Evolutionary conservation across 2,888 invertebrate genomes (phyloP).

Genomic region (Eucera pruinosa): DNA sequence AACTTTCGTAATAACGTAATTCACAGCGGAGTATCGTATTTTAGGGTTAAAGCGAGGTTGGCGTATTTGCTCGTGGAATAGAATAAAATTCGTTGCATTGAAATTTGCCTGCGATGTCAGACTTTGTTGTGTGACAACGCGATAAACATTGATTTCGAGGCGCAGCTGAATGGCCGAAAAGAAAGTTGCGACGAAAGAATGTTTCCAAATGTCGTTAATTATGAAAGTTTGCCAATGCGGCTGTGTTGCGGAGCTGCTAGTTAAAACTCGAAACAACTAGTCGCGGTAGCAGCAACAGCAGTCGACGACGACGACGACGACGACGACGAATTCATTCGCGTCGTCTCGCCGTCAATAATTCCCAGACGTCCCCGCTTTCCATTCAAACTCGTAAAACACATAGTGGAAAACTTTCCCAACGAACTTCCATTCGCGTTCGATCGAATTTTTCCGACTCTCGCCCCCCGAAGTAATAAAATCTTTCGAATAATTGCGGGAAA

Average conservation of each 20-base stretch:
- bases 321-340: not conserved
- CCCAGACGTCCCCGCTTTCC: too few relatives aligned
- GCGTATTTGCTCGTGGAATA: too few relatives aligned
- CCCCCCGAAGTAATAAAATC: not conserved
- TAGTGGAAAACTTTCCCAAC: not conserved
- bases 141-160: too few relatives aligned
- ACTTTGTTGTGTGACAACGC: too few relatives aligned
- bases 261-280: not conserved
- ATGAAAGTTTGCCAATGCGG: not conserved
- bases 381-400: not conserved
- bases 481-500: not conserved
- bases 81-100: too few relatives aligned
- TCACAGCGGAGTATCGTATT: too few relatives aligned
- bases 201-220: constrained; percentile 21
- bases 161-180: too few relatives aligned
- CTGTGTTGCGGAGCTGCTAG: not conserved
- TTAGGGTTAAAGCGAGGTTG: too few relatives aligned
- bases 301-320: too few relatives aligned
- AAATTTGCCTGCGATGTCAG: too few relatives aligned
- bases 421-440: not conserved
- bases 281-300: too few relatives aligned
- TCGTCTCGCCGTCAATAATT: not conserved
- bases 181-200: not conserved
- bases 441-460: not conserved
- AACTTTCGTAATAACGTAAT: too few relatives aligned